Evolutionary conservation across 2,113 vertebrate species (phyloP).

Genomic region (Mohoua ochrocephala): DNA sequence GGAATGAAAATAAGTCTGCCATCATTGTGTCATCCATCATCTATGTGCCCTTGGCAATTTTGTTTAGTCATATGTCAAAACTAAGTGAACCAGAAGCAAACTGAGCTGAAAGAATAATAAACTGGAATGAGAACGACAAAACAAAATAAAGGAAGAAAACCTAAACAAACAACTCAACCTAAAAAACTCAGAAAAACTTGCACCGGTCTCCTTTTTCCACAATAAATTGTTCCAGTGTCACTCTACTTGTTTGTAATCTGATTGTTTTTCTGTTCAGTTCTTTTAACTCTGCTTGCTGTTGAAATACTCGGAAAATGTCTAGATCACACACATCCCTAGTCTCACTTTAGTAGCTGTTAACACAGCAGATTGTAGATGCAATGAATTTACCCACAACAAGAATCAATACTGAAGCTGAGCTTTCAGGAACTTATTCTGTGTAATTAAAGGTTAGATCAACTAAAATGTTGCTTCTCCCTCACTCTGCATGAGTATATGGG

Average conservation of each 20-base stretch:
- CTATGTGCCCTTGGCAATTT: background rate
- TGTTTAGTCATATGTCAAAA: slow-evolving; percentile 42
- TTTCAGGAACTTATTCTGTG: background rate
- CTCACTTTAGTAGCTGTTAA: background rate
- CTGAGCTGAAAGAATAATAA: background rate
- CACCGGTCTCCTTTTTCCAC: background rate
- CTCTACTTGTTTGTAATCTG: background rate
- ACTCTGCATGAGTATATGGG: background rate
- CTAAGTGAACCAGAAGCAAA: slow-evolving; percentile 44
- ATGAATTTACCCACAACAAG: background rate
- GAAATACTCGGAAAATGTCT: background rate
- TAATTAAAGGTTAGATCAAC: background rate
- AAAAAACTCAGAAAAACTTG: background rate
- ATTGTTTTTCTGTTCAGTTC: background rate
- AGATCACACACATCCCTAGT: background rate
- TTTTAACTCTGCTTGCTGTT: background rate
- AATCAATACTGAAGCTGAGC: background rate
- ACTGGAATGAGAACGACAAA: background rate
- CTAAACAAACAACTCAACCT: background rate
- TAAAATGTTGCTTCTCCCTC: background rate
- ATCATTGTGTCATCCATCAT: slow-evolving; percentile 16
- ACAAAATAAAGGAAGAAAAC: background rate
- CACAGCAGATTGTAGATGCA: background rate
- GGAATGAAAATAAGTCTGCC: slow-evolving; percentile 31
- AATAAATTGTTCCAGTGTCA: background rate